Evolutionary conservation across 1,140 invertebrate species (phyloP).

Genomic region (Mylabris phalerata): DNA sequence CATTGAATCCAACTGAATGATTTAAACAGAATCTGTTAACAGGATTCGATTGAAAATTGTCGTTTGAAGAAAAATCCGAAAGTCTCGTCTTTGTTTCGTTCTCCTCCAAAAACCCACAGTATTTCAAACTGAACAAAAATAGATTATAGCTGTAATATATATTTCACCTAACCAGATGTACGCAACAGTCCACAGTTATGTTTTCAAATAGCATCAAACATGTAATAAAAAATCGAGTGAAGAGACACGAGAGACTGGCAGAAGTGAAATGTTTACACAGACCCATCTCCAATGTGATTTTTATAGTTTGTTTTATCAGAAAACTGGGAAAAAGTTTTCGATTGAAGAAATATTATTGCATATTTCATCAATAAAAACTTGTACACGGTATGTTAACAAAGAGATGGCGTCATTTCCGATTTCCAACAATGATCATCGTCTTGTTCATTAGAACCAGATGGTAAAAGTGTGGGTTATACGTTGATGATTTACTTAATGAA

Average conservation of each 20-base stretch:
- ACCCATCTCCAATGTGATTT: too few species aligned
- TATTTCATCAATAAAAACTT: not conserved
- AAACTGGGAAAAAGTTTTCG: too few species aligned
- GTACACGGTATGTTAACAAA: not conserved
- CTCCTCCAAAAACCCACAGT: not conserved
- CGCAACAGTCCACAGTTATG: slow-evolving; percentile 7
- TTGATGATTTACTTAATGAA: slow-evolving; percentile 27
- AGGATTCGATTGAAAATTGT: too few species aligned
- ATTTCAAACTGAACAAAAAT: slow-evolving; percentile 10
- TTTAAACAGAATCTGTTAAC: too few species aligned
- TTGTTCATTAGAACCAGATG: slow-evolving; percentile 21
- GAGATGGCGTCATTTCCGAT: not conserved
- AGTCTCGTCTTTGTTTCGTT: too few species aligned
- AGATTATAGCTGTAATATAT: slow-evolving; percentile 11
- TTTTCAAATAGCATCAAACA: not conserved
- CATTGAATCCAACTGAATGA: too few species aligned
- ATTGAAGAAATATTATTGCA: too few species aligned
- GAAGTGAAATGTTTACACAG: not conserved
- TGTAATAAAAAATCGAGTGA: too few species aligned
- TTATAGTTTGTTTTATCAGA: too few species aligned
- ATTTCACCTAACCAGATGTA: slow-evolving; percentile 14
- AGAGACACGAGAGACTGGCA: not conserved
- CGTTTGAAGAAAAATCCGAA: too few species aligned
- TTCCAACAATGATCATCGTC: slow-evolving; percentile 4
- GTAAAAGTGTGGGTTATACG: slow-evolving; percentile 15